Percentiles rank a stretch among this genome's conserved stretches.
Evolutionary conservation across 2,113 vertebrate genomes (phyloP).

Genomic region (Hemicordylus capensis): DNA sequence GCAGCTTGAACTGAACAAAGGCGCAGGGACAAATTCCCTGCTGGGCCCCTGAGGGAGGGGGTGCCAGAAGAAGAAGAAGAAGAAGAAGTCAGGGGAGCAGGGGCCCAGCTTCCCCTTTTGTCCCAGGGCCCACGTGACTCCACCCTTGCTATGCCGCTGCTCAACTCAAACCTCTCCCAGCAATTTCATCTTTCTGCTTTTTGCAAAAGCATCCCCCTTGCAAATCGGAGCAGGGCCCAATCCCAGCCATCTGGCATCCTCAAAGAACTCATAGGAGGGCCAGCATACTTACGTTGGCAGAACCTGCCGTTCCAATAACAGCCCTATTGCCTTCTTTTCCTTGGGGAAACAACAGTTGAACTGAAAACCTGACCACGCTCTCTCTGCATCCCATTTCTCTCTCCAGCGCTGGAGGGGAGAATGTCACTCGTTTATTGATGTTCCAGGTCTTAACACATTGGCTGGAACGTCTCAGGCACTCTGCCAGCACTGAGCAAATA

Average conservation of each 20-base stretch:
- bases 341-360: not conserved
- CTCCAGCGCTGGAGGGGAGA: not conserved
- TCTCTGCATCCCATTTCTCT: not conserved
- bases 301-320: not conserved
- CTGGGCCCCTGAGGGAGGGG: no score
- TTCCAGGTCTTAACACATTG: slow-evolving; percentile 14
- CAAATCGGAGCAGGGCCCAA: not conserved
- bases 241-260: no score
- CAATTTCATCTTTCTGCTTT: no score
- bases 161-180: no score
- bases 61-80: no score
- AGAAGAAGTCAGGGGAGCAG: no score
- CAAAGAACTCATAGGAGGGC: no score
- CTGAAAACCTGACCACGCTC: not conserved
- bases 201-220: not conserved
- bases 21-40: no score
- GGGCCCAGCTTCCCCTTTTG: no score
- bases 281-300: not conserved
- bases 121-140: no score
- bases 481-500: slow-evolving; percentile 13
- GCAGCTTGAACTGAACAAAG: no score
- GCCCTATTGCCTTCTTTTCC: not conserved
- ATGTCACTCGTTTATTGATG: slow-evolving; percentile 12
- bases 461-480: not conserved
- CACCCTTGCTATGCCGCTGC: no score